Conservation (phyloP, 2,797 vertebrate genomes). For the Ceyx erithaca region DNA sequence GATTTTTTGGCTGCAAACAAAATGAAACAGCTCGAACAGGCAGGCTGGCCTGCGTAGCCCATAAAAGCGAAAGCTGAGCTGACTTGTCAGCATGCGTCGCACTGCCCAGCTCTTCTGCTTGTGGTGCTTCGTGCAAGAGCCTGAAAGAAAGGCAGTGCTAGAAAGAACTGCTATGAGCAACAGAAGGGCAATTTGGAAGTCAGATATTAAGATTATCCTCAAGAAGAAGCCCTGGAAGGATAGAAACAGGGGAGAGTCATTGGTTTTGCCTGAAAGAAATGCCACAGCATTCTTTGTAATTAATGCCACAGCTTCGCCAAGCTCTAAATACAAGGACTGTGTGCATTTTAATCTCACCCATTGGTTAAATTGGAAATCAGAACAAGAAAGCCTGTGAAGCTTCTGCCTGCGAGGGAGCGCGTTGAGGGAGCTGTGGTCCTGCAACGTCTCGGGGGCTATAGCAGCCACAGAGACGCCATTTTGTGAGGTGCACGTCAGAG, state of each 20-base stretch:
- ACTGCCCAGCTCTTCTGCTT: not conserved
- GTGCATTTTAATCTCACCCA: not conserved
- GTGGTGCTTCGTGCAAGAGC: not conserved
- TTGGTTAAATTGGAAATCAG: not conserved
- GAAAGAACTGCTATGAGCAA: not conserved
- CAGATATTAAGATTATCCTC: not conserved
- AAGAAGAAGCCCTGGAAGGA: not conserved
- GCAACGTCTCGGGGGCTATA: not conserved
- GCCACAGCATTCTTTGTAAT: not conserved
- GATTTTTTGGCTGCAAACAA: constrained; percentile 50
- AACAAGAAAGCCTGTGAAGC: not conserved
- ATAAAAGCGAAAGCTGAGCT: constrained; percentile 13
- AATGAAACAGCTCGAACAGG: constrained; percentile 67
- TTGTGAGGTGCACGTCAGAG: not conserved
- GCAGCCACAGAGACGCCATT: not conserved
- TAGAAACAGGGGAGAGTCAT: not conserved
- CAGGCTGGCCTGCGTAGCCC: constrained; percentile 34
- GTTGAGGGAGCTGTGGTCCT: not conserved
- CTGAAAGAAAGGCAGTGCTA: not conserved
- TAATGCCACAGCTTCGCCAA: not conserved
- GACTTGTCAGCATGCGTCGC: not conserved
- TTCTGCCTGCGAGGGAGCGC: accelerated
- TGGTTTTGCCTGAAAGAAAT: not conserved
- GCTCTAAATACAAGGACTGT: not conserved
- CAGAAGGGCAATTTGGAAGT: not conserved